Evolutionary conservation across 1,140 invertebrate genomes (phyloP).

Genomic region (Drosophila repletoides): DNA sequence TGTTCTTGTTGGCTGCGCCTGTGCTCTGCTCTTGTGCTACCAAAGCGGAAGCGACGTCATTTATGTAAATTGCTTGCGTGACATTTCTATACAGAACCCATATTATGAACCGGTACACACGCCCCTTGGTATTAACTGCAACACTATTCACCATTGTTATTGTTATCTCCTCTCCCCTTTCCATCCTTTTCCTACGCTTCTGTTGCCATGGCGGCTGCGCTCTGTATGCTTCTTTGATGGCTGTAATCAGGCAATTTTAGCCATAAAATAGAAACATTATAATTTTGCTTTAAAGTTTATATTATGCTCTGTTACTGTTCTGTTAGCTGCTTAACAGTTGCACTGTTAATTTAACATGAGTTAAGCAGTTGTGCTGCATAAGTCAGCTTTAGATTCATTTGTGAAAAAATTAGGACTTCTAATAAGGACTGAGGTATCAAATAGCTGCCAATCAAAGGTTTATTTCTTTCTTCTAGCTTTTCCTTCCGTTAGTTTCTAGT

Average conservation of each 20-base stretch:
- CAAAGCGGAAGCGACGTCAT: constrained; percentile 72
- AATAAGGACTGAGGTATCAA: too few species aligned
- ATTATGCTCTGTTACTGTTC: constrained; percentile 9
- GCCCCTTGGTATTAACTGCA: constrained; percentile 33
- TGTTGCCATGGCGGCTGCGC: constrained; percentile 22
- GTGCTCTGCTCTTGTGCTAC: constrained; percentile 3
- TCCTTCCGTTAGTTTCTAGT: too few species aligned
- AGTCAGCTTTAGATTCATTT: too few species aligned
- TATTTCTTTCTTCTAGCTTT: too few species aligned
- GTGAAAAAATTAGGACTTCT: too few species aligned
- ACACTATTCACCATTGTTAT: constrained; percentile 28
- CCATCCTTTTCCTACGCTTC: neutral
- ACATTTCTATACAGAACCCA: constrained; percentile 63
- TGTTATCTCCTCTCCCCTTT: neutral
- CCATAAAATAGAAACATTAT: neutral
- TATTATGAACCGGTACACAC: constrained; percentile 56
- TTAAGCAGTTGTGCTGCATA: too few species aligned
- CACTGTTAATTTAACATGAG: too few species aligned
- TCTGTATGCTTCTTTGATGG: constrained; percentile 31
- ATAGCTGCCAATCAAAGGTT: too few species aligned
- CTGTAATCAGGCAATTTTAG: constrained; percentile 24
- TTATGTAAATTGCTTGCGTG: constrained; percentile 81
- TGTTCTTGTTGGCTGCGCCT: constrained; percentile 49
- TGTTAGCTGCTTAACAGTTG: too few species aligned
- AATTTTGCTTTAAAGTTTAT: constrained; percentile 6